These are phyloP conservation scores for Piezodorus guildinii DNA, from an alignment of 1,140 invertebrate species.

Conservation along the genomic window DNA sequence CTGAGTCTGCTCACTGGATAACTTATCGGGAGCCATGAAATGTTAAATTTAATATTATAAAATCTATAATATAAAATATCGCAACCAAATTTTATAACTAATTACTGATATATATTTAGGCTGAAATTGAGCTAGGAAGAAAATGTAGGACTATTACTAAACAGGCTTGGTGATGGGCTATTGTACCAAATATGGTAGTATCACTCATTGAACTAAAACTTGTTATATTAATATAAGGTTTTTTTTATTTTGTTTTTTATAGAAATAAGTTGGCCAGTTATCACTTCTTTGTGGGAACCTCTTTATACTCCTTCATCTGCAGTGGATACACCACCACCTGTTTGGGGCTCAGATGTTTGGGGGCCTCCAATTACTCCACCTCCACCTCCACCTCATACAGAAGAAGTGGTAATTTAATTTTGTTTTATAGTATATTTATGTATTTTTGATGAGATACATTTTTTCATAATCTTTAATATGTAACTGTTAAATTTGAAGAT, in stretches of 20 bases:
- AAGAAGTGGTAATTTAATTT: neutral
- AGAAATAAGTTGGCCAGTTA: conserved; percentile 33
- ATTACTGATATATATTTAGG: no score
- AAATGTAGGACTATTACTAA: no score
- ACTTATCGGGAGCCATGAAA: no score
- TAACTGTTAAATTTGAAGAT: neutral
- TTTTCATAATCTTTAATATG: neutral
- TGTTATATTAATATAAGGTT: neutral
- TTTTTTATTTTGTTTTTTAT: conserved; percentile 10
- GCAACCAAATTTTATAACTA: no score
- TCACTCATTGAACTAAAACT: neutral
- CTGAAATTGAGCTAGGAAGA: no score
- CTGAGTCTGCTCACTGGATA: no score
- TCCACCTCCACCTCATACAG: neutral
- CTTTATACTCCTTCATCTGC: conserved; percentile 37
- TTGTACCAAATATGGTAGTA: neutral
- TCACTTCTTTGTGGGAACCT: conserved; percentile 40
- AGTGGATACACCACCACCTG: conserved; percentile 31
- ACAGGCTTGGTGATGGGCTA: no score
- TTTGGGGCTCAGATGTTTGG: conserved; percentile 27
- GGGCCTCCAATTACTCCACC: conserved; percentile 30
- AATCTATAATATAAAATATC: no score
- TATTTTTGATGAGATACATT: neutral
- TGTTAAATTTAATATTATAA: no score
- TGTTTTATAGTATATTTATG: neutral